phyloP scores from a whole-genome alignment of 2,797 vertebrate species.

The Brachyrhaphis roseni region DNA sequence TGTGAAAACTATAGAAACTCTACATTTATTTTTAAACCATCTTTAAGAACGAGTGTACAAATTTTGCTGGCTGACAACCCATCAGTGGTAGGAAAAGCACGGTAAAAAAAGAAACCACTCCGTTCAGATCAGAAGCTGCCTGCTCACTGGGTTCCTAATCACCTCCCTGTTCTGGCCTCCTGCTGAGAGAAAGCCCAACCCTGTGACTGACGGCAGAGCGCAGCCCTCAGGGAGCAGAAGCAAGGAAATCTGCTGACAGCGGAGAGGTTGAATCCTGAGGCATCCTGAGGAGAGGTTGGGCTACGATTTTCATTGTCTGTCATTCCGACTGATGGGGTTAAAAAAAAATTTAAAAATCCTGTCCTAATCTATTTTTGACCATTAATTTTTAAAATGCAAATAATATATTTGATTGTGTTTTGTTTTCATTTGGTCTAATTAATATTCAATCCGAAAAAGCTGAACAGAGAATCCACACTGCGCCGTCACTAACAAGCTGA shows the following conservation, averaged over 20 bases:
- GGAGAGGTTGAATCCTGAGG: neutral
- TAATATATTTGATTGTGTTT: neutral
- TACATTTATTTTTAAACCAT: neutral
- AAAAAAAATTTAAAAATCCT: too few relatives aligned
- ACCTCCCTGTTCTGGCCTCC: slow-evolving; percentile 41
- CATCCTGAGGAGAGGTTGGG: neutral
- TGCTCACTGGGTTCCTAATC: slow-evolving; percentile 54
- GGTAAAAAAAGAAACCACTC: slow-evolving; percentile 43
- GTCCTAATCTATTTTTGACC: too few relatives aligned
- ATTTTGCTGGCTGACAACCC: slow-evolving; percentile 29
- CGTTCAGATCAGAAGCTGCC: slow-evolving; percentile 31
- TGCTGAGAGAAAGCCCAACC: slow-evolving; percentile 44
- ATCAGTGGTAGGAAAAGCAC: slow-evolving; percentile 23
- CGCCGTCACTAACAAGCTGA: neutral
- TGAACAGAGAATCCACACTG: neutral
- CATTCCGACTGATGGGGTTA: neutral
- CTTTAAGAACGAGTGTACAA: neutral
- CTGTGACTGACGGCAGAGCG: slow-evolving; percentile 36
- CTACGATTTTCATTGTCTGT: neutral
- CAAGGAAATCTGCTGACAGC: slow-evolving; percentile 10
- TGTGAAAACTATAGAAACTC: neutral
- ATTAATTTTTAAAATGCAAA: too few relatives aligned
- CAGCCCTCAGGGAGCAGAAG: slow-evolving; percentile 34
- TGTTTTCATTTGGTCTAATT: neutral
- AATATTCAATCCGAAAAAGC: neutral